phyloP scores from a whole-genome alignment of 2,888 invertebrate genomes.

The Drosophila kuntzei region DNA sequence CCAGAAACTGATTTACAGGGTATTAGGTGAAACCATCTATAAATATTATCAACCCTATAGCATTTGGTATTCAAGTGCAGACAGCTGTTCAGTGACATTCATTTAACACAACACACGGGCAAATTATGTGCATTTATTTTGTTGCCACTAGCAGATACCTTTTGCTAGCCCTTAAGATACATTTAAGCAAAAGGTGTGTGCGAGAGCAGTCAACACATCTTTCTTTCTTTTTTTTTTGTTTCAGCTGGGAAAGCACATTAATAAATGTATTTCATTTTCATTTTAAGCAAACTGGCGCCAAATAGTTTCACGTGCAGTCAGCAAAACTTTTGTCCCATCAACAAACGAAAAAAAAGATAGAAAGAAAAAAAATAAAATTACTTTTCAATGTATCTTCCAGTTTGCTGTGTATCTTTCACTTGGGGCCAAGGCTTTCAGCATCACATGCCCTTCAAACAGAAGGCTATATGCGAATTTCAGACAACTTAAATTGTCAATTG shows the following conservation, averaged over 20 bases:
- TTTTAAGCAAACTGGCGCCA: slow-evolving; percentile 59
- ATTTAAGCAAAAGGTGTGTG: slow-evolving; percentile 4
- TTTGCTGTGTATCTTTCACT: slow-evolving; percentile 36
- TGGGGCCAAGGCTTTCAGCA: slow-evolving; percentile 31
- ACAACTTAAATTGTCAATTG: not conserved
- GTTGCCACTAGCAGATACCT: slow-evolving; percentile 30
- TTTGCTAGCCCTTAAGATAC: slow-evolving; percentile 15
- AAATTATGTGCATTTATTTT: slow-evolving; percentile 74
- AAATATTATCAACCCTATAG: not conserved
- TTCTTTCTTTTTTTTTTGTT: slow-evolving; percentile 5
- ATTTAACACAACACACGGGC: slow-evolving; percentile 33
- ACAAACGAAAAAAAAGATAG: slow-evolving; percentile 38
- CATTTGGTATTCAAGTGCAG: slow-evolving; percentile 52
- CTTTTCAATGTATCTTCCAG: slow-evolving; percentile 54
- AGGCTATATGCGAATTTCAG: not conserved
- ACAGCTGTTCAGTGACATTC: slow-evolving; percentile 41
- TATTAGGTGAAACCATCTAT: slow-evolving; percentile 7
- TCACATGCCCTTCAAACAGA: slow-evolving; percentile 4
- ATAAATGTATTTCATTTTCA: slow-evolving; percentile 68
- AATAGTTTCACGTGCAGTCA: slow-evolving; percentile 63
- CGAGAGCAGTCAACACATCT: not conserved
- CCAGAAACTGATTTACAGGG: slow-evolving; percentile 5
- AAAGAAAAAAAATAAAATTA: slow-evolving; percentile 28
- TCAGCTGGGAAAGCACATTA: slow-evolving; percentile 45
- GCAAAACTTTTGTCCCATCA: slow-evolving; percentile 59